Conservation (phyloP, 1,140 invertebrate genomes). For the Galendromus occidentalis region DNA sequence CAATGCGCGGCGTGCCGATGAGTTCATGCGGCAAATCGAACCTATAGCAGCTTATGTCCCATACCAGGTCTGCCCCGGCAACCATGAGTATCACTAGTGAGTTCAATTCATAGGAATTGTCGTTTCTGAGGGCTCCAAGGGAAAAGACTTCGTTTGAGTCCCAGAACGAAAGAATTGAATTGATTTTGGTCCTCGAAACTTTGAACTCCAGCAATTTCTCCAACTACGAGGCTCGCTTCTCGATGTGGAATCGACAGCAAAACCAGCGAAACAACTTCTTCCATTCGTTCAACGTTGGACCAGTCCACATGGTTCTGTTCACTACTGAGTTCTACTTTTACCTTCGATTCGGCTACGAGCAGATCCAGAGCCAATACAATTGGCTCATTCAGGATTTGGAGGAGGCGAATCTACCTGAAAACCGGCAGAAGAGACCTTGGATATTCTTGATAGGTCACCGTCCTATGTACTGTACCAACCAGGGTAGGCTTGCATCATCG, state of each 20-base stretch:
- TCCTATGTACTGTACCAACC: slow-evolving; percentile 91
- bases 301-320: slow-evolving; percentile 70
- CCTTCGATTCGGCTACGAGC: slow-evolving; percentile 59
- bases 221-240: slow-evolving; percentile 58
- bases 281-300: slow-evolving; percentile 54
- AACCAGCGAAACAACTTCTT: slow-evolving; percentile 45
- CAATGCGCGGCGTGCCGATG: slow-evolving; percentile 54
- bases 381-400: slow-evolving; percentile 67
- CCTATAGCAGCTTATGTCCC: slow-evolving; percentile 63
- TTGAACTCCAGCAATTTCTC: slow-evolving; percentile 80
- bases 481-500: slow-evolving; percentile 64
- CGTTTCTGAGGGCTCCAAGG: too few relatives aligned
- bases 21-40: slow-evolving; percentile 75
- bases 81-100: slow-evolving; percentile 67
- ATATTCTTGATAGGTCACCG: slow-evolving; percentile 79
- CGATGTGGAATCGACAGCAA: slow-evolving; percentile 18
- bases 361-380: slow-evolving; percentile 59
- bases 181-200: too few relatives aligned
- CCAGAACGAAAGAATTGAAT: too few relatives aligned
- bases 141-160: too few relatives aligned
- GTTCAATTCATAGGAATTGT: slow-evolving; percentile 28
- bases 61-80: slow-evolving; percentile 74
- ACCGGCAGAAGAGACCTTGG: slow-evolving; percentile 56
- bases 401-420: slow-evolving; percentile 35
- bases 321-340: slow-evolving; percentile 84